These are phyloP conservation scores for Tauraco erythrolophus DNA, from an alignment of 2,113 vertebrate species.

Conservation along the genomic window DNA sequence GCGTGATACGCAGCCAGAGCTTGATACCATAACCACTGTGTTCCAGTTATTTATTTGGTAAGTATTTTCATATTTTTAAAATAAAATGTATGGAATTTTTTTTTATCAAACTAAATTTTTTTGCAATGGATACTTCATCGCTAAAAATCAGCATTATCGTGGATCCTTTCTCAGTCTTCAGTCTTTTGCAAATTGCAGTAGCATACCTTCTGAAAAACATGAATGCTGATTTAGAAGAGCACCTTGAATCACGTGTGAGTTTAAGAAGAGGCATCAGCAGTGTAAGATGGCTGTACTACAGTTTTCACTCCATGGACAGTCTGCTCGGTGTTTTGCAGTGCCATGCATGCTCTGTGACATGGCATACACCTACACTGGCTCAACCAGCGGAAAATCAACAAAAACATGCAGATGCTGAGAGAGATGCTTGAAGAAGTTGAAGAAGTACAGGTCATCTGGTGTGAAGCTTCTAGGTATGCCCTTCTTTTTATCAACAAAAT, in stretches of 20 bases:
- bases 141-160: background rate
- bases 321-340: slow-evolving; percentile 24
- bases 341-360: slow-evolving; percentile 2
- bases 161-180: background rate
- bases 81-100: background rate
- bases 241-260: background rate
- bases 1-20: background rate
- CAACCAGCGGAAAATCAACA: background rate
- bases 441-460: slow-evolving; percentile 56
- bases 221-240: background rate
- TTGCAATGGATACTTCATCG: background rate
- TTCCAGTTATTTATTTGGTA: slow-evolving; percentile 10
- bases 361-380: background rate
- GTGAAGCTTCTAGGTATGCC: slow-evolving; percentile 65
- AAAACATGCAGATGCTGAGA: background rate
- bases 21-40: background rate
- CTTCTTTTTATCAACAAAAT: slow-evolving; percentile 59
- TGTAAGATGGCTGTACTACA: background rate
- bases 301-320: background rate
- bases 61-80: slow-evolving; percentile 3
- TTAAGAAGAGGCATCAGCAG: background rate
- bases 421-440: slow-evolving; percentile 42
- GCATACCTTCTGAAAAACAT: background rate
- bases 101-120: background rate
- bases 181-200: background rate